Evolutionary conservation across 35 echinoderm and acorn worm species (phyloP).

Genomic region (Amphiura filiformis): DNA sequence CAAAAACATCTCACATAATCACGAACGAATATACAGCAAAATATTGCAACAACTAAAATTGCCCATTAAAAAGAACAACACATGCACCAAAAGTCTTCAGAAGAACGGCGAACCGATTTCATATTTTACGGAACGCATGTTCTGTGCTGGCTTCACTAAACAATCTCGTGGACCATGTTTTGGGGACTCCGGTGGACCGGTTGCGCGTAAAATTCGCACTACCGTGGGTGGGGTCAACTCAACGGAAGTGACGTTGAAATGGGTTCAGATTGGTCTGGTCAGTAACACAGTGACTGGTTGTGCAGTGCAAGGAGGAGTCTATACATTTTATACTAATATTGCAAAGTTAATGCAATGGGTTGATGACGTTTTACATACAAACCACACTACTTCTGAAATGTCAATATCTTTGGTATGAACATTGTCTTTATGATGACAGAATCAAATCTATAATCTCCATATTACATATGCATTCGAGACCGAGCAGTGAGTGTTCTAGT

Average conservation of each 20-base stretch:
- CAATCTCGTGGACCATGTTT: constrained; percentile 72
- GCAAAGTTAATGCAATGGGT: constrained; percentile 78
- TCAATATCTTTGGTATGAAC: no score
- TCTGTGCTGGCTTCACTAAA: constrained; percentile 84
- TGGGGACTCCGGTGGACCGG: constrained; percentile 91
- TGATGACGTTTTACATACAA: constrained; percentile 43
- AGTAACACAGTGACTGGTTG: constrained; percentile 78
- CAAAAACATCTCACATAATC: constrained; percentile 40
- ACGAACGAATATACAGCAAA: constrained; percentile 38
- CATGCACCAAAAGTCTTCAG: constrained; percentile 72
- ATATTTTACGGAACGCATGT: constrained; percentile 84
- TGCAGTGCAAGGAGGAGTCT: constrained; percentile 86
- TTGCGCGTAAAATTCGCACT: constrained; percentile 52
- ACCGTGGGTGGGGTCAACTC: not conserved
- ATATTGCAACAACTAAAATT: constrained; percentile 63
- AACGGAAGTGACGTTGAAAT: constrained; percentile 15
- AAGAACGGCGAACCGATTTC: constrained; percentile 40
- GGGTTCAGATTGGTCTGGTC: constrained; percentile 90
- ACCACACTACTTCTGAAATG: no score
- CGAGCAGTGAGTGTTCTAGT: no score
- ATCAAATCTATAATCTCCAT: no score
- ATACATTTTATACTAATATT: constrained; percentile 81
- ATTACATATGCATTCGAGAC: no score
- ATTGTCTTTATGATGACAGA: no score
- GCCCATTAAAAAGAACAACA: constrained; percentile 58